A percentile compares a stretch with the other conserved stretches of the same genome.
Conservation (phyloP, 2,888 invertebrate species). For the Tridacna crocea region DNA sequence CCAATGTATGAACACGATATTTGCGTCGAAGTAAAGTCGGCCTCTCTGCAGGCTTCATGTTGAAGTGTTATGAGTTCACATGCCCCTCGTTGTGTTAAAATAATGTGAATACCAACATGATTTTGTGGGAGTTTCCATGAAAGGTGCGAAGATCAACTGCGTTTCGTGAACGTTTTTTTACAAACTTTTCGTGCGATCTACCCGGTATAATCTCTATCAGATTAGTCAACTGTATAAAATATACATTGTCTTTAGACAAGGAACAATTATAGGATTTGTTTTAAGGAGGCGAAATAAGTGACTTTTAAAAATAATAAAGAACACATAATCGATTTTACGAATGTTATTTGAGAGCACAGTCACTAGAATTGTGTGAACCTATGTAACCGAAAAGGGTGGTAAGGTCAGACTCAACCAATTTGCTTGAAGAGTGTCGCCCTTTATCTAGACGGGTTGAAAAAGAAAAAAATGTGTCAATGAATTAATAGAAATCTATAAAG, state of each 20-base stretch:
- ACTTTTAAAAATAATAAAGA: too few relatives aligned
- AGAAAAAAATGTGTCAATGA: background rate
- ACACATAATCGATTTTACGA: too few relatives aligned
- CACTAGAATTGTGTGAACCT: too few relatives aligned
- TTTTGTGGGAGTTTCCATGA: background rate
- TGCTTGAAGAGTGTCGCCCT: background rate
- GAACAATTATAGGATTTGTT: too few relatives aligned
- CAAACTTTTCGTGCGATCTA: background rate
- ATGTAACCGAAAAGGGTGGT: too few relatives aligned
- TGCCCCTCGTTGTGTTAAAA: too few relatives aligned
- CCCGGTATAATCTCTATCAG: background rate
- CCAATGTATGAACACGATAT: background rate
- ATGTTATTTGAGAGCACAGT: too few relatives aligned
- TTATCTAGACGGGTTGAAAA: too few relatives aligned
- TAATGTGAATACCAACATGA: too few relatives aligned
- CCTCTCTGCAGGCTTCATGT: conserved; percentile 2
- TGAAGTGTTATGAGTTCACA: background rate
- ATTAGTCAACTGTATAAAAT: background rate
- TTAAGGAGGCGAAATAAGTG: too few relatives aligned
- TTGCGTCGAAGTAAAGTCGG: background rate
- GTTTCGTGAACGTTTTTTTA: background rate
- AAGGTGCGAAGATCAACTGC: background rate
- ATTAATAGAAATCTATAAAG: background rate
- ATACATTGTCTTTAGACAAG: too few relatives aligned
- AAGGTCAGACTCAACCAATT: too few relatives aligned